Conservation (phyloP, 2,113 vertebrate species). For the Odontophorus gujanensis region DNA sequence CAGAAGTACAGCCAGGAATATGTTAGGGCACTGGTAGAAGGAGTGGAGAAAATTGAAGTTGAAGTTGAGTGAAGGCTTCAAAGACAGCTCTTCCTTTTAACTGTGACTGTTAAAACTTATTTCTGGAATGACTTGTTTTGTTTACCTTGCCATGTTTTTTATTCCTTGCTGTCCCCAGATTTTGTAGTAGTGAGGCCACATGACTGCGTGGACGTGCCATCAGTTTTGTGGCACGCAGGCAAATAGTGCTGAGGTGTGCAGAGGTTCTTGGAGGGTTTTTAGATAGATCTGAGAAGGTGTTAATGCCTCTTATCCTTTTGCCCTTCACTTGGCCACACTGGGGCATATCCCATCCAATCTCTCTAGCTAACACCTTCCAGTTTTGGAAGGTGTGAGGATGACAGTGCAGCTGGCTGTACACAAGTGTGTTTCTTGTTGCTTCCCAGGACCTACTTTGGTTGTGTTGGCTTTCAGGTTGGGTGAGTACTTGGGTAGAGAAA, state of each 20-base stretch:
- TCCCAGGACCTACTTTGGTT: not conserved
- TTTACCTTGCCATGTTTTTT: not conserved
- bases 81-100: not conserved
- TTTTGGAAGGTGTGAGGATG: not conserved
- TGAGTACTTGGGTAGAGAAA: not conserved
- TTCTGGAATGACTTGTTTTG: not conserved
- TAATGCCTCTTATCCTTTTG: not conserved
- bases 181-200: not conserved
- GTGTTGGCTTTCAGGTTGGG: accelerated
- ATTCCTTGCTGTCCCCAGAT: not conserved
- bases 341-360: not conserved
- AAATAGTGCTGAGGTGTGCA: not conserved
- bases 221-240: not conserved
- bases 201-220: not conserved
- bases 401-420: accelerated
- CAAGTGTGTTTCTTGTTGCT: accelerated
- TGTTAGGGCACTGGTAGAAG: not conserved
- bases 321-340: not conserved
- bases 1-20: not conserved
- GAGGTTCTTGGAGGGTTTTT: not conserved
- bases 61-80: not conserved
- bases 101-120: not conserved
- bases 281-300: not conserved
- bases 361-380: not conserved
- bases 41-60: not conserved